Evolutionary conservation across 2,113 vertebrate genomes (phyloP), one percentile per base, ranked within the genome.

Genomic region (Cariama cristata): DNA sequence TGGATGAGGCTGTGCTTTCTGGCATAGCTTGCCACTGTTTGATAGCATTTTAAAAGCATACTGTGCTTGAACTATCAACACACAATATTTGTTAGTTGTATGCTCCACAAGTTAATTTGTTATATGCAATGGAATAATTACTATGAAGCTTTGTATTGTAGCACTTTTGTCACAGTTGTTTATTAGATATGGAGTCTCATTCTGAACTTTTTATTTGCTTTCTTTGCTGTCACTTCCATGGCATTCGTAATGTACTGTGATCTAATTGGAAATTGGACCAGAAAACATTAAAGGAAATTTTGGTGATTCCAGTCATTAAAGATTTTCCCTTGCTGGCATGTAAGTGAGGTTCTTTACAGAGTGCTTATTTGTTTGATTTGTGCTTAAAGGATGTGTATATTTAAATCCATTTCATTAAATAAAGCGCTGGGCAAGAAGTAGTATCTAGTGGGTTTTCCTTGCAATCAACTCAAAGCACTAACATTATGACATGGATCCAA

Each of bases 21-120:
- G 60, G 86, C 73, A 82, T 89, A 85, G 53, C 38, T 91, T 96
- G 66, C 33, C 53, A 58, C 47, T 82, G 26, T 71, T 93, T 92
- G 93, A 91, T 93, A 81, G 53, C 5, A 45, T 89, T 97, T 96
- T 92, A 79, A 93, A 93, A 95, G 73, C 66, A 69, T 66, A 85
- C 83, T 91, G 73, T 95, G 76, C 72, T 94, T 93, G 67, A 96
- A 94, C 75, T 94, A 93, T 66, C 81, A 92, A 71, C 69, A 79
- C 30, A 87, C 16, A 86, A 26, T 87, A 87, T 87, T 95, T 91
- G 83, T 92, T 96, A 85, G 49, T 26, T 96, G 96, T 87, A 90
- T 94, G 81, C 76, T 95, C 44, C 69, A 85, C 58, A 72, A 73
- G 80, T 87, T 96, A 47, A 49, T 95, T 82, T 73, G 69, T 81